Conservation (phyloP, 1,140 invertebrate genomes). For the Cephus cinctus region DNA sequence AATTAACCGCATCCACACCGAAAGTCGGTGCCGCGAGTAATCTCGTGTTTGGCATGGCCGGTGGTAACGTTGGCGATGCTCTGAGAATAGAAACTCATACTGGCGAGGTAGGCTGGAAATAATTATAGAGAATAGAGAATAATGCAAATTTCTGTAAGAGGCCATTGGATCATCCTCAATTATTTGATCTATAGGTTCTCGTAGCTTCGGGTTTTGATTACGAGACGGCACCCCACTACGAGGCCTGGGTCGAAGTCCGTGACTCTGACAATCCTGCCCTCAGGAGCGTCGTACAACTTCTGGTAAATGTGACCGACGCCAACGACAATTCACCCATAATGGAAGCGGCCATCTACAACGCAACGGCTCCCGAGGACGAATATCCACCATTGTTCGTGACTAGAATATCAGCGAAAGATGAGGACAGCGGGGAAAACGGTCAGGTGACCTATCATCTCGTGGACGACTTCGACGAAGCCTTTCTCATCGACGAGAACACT, state of each 20-base stretch:
- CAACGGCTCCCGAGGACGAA: constrained; percentile 83
- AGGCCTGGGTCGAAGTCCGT: constrained; percentile 90
- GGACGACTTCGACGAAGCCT: constrained; percentile 74
- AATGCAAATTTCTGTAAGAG: too few relatives aligned
- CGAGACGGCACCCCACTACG: constrained; percentile 79
- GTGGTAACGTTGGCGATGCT: constrained; percentile 86
- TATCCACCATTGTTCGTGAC: constrained; percentile 74
- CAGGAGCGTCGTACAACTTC: constrained; percentile 71
- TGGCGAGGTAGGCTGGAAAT: constrained; percentile 66
- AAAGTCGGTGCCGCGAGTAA: constrained; percentile 68
- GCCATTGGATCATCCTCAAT: too few relatives aligned
- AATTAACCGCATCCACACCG: constrained; percentile 69
- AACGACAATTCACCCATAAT: constrained; percentile 91
- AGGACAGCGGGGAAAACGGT: constrained; percentile 85
- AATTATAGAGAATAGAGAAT: background rate
- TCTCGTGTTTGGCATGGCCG: constrained; percentile 82
- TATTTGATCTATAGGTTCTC: constrained; percentile 53
- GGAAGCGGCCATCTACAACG: constrained; percentile 77
- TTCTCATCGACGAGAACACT: constrained; percentile 75
- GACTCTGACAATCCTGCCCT: constrained; percentile 81
- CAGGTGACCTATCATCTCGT: constrained; percentile 76
- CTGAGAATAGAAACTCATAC: constrained; percentile 76
- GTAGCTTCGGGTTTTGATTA: constrained; percentile 82
- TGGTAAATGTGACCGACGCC: constrained; percentile 84
- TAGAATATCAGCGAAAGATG: constrained; percentile 79